A percentile compares a stretch with the other conserved stretches of the same genome.
These are phyloP conservation scores for Gobiocypris rarus DNA, from an alignment of 2,113 vertebrate genomes.

Conservation along the genomic window DNA sequence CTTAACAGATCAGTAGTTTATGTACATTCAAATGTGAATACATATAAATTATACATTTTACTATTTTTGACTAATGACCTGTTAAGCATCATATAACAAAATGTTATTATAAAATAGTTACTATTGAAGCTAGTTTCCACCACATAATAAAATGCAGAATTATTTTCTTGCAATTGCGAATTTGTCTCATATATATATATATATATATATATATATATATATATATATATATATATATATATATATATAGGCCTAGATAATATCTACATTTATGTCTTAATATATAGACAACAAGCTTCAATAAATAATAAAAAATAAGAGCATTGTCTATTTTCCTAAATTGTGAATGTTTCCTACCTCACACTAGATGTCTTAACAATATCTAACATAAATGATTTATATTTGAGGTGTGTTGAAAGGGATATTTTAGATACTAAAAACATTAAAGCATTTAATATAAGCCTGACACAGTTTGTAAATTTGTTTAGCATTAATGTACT, in stretches of 20 bases:
- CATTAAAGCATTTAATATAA: background rate
- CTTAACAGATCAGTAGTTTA: background rate
- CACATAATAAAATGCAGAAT: too few species aligned
- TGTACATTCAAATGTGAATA: background rate
- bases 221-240: too few species aligned
- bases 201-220: too few species aligned
- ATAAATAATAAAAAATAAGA: too few species aligned
- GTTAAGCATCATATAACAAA: background rate
- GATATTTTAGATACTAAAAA: constrained; percentile 22
- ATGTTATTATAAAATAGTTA: too few species aligned
- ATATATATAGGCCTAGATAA: too few species aligned
- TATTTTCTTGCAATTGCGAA: too few species aligned
- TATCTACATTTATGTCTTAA: too few species aligned
- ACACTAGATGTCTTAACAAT: background rate
- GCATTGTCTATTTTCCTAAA: constrained; percentile 35
- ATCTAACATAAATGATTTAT: background rate
- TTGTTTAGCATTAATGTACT: background rate
- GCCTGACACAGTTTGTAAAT: background rate
- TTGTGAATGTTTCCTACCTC: constrained; percentile 20
- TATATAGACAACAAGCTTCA: too few species aligned
- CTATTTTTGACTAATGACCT: background rate
- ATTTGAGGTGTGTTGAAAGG: background rate
- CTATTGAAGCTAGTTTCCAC: too few species aligned
- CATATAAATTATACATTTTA: background rate
- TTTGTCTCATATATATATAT: too few species aligned